Conservation (phyloP, 2,113 vertebrate genomes). For the human (Homo sapiens) region GRCh38 chr5:144601501-144602000, state of each 20-base stretch:
- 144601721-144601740: neutral
- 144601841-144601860: neutral
- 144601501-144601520: neutral
- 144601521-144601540: neutral
- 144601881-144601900: neutral
- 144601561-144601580: neutral
- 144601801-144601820: neutral
- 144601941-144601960: neutral
- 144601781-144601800: neutral
- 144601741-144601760: neutral
- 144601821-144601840: neutral
- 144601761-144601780: neutral
- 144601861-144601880: neutral
- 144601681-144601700: neutral
- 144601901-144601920: neutral
- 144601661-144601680: neutral
- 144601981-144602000: neutral
- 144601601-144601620: neutral
- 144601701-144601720: neutral
- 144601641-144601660: neutral
- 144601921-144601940: neutral
- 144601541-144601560: neutral
- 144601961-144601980: neutral
- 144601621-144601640: neutral
- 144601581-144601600: neutral